Evolutionary conservation across 1,140 invertebrate species (phyloP).

Genomic region (Rhysida immarginata): DNA sequence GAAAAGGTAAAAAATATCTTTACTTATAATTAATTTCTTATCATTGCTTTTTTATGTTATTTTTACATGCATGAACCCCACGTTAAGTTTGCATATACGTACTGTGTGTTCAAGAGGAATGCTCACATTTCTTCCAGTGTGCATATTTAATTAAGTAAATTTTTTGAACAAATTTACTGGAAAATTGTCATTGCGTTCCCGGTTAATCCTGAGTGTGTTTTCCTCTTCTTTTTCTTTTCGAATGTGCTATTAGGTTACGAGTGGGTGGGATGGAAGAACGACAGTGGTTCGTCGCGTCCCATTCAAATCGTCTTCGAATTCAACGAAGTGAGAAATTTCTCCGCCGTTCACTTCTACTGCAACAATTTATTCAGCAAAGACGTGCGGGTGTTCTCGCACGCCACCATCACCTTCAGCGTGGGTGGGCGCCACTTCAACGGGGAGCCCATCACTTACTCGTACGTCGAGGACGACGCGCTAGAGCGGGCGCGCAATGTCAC

Average conservation of each 20-base stretch:
- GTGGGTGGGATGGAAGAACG: constrained; percentile 87
- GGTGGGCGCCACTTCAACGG: constrained; percentile 57
- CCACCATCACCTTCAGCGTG: constrained; percentile 63
- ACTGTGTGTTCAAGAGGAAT: too few relatives aligned
- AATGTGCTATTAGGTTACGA: constrained; percentile 43
- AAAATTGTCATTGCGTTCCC: too few relatives aligned
- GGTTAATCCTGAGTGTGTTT: too few relatives aligned
- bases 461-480: constrained; percentile 64
- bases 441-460: constrained; percentile 52
- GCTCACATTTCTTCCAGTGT: too few relatives aligned
- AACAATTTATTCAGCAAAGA: constrained; percentile 52
- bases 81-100: too few relatives aligned
- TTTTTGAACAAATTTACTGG: too few relatives aligned
- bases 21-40: too few relatives aligned
- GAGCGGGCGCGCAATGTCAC: constrained; percentile 65
- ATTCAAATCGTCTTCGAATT: constrained; percentile 74
- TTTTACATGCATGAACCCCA: too few relatives aligned
- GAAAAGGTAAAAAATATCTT: constrained; percentile 40
- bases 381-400: constrained; percentile 62
- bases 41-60: too few relatives aligned
- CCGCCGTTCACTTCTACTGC: constrained; percentile 57
- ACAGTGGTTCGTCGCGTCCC: constrained; percentile 44
- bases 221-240: too few relatives aligned
- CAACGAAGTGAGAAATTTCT: constrained; percentile 71
- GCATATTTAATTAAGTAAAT: too few relatives aligned